A percentile compares a stretch with the other conserved stretches of the same genome.
Conservation (phyloP, 2,888 invertebrate species). For the Agrochola litura region DNA sequence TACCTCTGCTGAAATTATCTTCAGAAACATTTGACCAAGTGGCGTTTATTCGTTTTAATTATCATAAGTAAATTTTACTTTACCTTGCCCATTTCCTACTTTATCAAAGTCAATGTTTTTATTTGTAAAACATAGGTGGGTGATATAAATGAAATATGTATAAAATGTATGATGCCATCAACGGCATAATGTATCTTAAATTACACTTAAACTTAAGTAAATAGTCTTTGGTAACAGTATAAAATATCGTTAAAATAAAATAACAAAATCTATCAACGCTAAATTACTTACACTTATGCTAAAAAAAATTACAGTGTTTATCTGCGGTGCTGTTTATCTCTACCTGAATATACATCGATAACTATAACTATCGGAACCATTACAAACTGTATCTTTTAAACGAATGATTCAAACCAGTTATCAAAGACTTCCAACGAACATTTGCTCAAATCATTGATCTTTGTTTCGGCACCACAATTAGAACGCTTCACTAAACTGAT, state of each 20-base stretch:
- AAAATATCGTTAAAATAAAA: neutral
- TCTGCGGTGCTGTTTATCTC: constrained; percentile 3
- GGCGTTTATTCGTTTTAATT: neutral
- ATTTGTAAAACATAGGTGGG: too few species aligned
- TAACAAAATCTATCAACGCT: too few species aligned
- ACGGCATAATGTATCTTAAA: too few species aligned
- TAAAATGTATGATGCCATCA: too few species aligned
- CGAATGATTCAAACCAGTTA: constrained; percentile 10
- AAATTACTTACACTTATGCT: neutral
- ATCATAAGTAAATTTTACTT: neutral
- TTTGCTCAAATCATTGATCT: constrained; percentile 60
- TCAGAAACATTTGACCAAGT: neutral
- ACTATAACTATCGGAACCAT: constrained; percentile 2
- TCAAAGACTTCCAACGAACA: constrained; percentile 35
- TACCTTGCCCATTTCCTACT: neutral
- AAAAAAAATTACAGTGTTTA: neutral
- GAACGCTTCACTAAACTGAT: constrained; percentile 80
- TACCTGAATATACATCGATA: neutral
- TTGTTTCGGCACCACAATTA: constrained; percentile 80
- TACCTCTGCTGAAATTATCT: neutral
- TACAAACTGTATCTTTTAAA: constrained; percentile 6
- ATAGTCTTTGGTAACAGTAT: neutral
- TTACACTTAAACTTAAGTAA: too few species aligned
- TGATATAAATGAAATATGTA: too few species aligned
- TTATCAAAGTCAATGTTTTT: neutral